Base-by-base conservation (phyloP, 23 tunicate genomes). In the Styela clava region DNA sequence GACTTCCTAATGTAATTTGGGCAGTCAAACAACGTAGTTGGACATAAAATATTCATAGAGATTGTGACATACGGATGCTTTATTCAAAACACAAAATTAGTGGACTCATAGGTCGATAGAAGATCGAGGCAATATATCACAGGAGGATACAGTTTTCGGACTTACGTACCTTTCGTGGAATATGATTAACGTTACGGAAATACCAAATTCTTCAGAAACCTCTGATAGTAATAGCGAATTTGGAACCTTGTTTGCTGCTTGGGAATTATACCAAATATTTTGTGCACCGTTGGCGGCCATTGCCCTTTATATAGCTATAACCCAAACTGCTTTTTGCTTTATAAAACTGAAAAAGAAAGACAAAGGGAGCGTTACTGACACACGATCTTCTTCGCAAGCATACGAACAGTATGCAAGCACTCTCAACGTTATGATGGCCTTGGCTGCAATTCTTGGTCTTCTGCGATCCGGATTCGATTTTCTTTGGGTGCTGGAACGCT, bases 391-490 rank as follows among this genome's bases (percentile, higher is more conserved):
- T 44, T 44, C 56, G 12, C 56, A 44, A 44, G 56, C 12, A 12
- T 12, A 44, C 56, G 56, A 44, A 12, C 56, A 5, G 56, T 44
- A 5, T 44, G 56, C 56, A 44, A 44, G 12, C 56, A 44, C 56
- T 5, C 12, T 71, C 5, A 71, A 71, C 29, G 3, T 71, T 5
- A 71, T 32, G 37, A 18, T 33, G 3, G 77, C 37, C 5, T 31
- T 29, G 7, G 77, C 35, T 21, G 12, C 77, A 21, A 26, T 32
- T 2, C 37, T 52, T 76, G 81, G 64, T 18, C 19, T 52, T n/a
- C 65, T 52, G 0, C 64, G 81, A 44, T 73, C 81, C 1, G 2
- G 67, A 21, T 22, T 76, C 44, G 81, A 76, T 44, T 76, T 76
- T 25, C 24, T 52, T 16, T 56, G 35, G 51, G 2, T 52, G 12